Percentiles rank a stretch among this genome's conserved stretches.
Evolutionary conservation across 2,888 invertebrate genomes (phyloP).

Genomic region (Limnephilus auricula): DNA sequence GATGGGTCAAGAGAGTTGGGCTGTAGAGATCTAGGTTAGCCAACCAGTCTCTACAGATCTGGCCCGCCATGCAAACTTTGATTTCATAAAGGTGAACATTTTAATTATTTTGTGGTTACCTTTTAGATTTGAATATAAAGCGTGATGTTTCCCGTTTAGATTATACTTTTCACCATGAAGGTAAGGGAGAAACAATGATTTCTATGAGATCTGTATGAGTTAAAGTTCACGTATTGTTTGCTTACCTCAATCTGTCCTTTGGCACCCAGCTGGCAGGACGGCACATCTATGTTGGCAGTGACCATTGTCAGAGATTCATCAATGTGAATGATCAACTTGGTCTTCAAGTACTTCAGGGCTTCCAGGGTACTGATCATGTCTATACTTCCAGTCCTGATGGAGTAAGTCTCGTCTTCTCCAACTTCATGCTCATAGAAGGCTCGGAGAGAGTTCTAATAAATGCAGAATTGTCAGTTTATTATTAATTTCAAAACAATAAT

Average conservation of each 20-base stretch:
- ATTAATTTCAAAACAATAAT: not conserved
- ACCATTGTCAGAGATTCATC: conserved; percentile 75
- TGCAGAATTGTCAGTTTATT: not conserved
- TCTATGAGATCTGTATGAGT: too few species aligned
- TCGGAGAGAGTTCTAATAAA: conserved; percentile 73
- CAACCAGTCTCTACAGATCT: too few species aligned
- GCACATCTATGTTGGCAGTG: conserved; percentile 74
- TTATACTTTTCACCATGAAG: too few species aligned
- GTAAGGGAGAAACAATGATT: too few species aligned
- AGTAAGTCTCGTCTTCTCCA: conserved; percentile 75
- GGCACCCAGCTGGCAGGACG: conserved; percentile 73
- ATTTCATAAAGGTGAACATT: too few species aligned
- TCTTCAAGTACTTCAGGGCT: conserved; percentile 73
- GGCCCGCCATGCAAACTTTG: too few species aligned
- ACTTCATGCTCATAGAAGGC: conserved; percentile 73
- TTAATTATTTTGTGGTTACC: too few species aligned
- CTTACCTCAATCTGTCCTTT: conserved; percentile 74
- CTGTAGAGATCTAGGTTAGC: too few species aligned
- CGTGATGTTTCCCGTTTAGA: too few species aligned
- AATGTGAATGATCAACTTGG: conserved; percentile 71
- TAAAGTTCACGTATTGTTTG: too few species aligned
- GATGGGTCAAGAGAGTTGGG: too few species aligned
- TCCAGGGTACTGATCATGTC: conserved; percentile 73
- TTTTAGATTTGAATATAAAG: too few species aligned
- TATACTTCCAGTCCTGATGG: conserved; percentile 72